A percentile compares a stretch with the other conserved stretches of the same genome.
phyloP scores from a whole-genome alignment of 2,113 vertebrate genomes.

The Fregata magnificens region DNA sequence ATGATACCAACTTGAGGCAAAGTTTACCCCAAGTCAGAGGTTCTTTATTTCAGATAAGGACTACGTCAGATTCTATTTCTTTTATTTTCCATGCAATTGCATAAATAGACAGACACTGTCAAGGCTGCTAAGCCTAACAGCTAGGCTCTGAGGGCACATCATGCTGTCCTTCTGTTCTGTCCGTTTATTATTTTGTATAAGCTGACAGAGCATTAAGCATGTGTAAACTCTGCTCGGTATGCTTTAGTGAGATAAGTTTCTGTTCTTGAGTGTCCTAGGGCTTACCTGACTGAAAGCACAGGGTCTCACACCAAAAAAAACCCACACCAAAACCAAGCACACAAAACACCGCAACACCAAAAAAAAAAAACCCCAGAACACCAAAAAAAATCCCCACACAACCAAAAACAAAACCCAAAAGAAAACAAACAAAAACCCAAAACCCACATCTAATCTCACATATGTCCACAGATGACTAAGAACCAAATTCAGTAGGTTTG shows the following conservation, averaged over 20 bases:
- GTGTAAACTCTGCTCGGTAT: constrained; percentile 7
- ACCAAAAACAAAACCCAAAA: neutral
- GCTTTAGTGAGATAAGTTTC: neutral
- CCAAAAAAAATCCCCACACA: too few relatives aligned
- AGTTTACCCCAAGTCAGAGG: constrained; percentile 44
- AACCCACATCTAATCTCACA: neutral
- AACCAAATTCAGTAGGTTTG: constrained; percentile 3
- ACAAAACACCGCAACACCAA: too few relatives aligned
- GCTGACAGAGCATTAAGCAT: constrained; percentile 45
- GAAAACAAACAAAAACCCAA: neutral
- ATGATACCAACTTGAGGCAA: constrained; percentile 40
- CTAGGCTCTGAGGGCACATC: constrained; percentile 25
- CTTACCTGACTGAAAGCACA: neutral
- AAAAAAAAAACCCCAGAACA: too few relatives aligned
- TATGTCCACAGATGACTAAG: neutral
- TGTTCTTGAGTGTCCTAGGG: neutral
- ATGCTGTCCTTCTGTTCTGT: neutral
- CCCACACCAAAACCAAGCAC: neutral
- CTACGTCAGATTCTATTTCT: constrained; percentile 45
- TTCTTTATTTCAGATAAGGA: constrained; percentile 46
- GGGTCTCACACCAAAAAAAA: neutral
- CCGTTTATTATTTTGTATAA: constrained; percentile 30
- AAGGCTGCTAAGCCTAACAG: constrained; percentile 50
- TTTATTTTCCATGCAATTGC: constrained; percentile 48
- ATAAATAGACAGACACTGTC: constrained; percentile 63